Conservation (phyloP, 2,888 invertebrate genomes). For the Serripes groenlandicus region DNA sequence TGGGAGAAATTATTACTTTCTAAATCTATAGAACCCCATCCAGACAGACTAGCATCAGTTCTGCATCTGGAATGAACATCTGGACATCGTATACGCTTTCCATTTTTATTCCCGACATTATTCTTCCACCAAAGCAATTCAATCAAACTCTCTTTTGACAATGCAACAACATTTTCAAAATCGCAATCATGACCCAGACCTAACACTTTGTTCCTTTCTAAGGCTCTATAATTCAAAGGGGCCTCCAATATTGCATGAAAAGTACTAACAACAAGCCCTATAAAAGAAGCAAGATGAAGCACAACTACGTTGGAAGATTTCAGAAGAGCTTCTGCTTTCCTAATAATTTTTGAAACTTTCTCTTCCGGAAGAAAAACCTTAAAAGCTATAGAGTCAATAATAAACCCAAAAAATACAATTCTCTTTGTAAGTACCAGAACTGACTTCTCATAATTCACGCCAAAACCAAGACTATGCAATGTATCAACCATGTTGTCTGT, state of each 20-base stretch:
- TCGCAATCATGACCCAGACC: too few relatives aligned
- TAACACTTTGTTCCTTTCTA: conserved; percentile 12
- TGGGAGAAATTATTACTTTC: too few relatives aligned
- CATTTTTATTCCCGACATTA: too few relatives aligned
- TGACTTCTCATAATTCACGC: conserved; percentile 30
- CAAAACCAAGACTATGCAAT: conserved; percentile 32
- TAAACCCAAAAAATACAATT: conserved; percentile 64
- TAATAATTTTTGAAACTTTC: conserved; percentile 48
- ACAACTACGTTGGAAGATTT: too few relatives aligned
- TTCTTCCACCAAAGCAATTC: too few relatives aligned
- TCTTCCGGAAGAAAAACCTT: conserved; percentile 55
- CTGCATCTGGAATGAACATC: too few relatives aligned
- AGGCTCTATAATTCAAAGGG: not conserved
- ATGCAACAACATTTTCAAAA: too few relatives aligned
- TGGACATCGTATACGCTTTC: too few relatives aligned
- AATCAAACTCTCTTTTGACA: too few relatives aligned
- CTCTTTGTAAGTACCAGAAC: too few relatives aligned
- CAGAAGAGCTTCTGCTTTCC: conserved; percentile 23
- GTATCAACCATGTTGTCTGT: conserved; percentile 21
- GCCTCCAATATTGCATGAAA: not conserved
- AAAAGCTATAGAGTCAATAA: conserved; percentile 58
- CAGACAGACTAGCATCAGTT: too few relatives aligned
- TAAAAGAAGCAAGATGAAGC: not conserved
- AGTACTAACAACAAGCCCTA: not conserved
- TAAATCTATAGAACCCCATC: too few relatives aligned